Conservation (phyloP, 2,797 vertebrate genomes). For the Hemibagrus guttatus region DNA sequence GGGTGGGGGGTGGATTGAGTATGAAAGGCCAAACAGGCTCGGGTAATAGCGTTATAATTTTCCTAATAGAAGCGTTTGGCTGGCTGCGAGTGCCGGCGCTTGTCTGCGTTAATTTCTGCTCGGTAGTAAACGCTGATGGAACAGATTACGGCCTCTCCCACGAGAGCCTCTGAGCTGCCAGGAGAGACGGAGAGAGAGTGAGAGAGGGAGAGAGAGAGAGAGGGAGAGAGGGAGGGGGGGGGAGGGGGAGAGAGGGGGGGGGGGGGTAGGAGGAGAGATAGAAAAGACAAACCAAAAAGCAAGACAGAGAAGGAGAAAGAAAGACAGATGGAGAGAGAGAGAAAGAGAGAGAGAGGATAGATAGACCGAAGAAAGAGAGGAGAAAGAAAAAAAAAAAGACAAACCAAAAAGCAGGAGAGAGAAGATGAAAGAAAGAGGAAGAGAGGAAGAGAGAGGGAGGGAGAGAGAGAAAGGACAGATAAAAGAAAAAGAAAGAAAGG, state of each 20-base stretch:
- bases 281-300: conserved; percentile 13
- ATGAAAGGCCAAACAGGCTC: conserved; percentile 63
- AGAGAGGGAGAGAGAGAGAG: conserved; percentile 28
- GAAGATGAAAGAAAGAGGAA: not conserved
- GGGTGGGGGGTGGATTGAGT: conserved; percentile 16
- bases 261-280: conserved; percentile 3
- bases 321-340: not conserved
- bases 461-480: not conserved
- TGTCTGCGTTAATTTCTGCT: conserved; percentile 75
- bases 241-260: not conserved
- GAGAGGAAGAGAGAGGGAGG: not conserved
- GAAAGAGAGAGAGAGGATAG: conserved; percentile 11
- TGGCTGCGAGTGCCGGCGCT: conserved; percentile 71
- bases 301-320: not conserved
- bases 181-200: conserved; percentile 4
- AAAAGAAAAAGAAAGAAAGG: not conserved
- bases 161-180: conserved; percentile 65
- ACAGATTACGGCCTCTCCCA: conserved; percentile 68
- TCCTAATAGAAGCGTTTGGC: conserved; percentile 73
- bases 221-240: not conserved
- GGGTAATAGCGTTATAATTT: conserved; percentile 70
- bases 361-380: conserved; percentile 20
- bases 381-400: not conserved
- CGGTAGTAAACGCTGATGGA: conserved; percentile 76
- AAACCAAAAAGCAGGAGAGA: not conserved